Percentiles rank a stretch among this genome's conserved stretches.
phyloP scores from a whole-genome alignment of 2,888 invertebrate species.

The Strigamia crassipes region DNA sequence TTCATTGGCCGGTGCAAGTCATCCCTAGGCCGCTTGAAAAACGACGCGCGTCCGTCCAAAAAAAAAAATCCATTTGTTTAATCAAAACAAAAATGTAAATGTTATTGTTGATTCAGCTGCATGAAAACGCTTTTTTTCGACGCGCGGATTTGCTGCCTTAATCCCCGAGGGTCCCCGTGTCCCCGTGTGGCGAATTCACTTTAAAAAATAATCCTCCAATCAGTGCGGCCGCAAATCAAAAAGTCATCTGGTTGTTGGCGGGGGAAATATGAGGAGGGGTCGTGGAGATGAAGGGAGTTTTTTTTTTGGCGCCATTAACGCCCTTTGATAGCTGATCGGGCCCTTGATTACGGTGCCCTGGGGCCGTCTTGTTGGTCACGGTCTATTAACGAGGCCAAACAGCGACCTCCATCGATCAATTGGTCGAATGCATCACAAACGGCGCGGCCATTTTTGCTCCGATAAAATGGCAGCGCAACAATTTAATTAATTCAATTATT shows the following conservation, averaged over 20 bases:
- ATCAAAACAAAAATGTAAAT: not conserved
- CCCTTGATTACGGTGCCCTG: constrained; percentile 29
- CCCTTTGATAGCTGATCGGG: constrained; percentile 30
- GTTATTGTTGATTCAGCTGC: not conserved
- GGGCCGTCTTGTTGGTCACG: constrained; percentile 13
- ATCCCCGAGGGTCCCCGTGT: not conserved
- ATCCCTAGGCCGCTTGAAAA: no score
- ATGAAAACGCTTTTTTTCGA: not conserved
- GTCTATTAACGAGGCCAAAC: constrained; percentile 31
- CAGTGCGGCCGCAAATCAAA: constrained; percentile 15
- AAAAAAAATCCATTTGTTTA: no score
- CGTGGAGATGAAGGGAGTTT: not conserved
- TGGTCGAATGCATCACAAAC: not conserved
- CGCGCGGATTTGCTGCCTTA: not conserved
- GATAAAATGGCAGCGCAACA: not conserved
- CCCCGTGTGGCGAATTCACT: constrained; percentile 14
- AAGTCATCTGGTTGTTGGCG: constrained; percentile 26
- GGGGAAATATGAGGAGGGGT: constrained; percentile 17
- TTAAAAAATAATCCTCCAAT: constrained; percentile 31
- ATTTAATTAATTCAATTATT: not conserved
- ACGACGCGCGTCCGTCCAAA: no score
- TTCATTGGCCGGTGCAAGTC: no score
- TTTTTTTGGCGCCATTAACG: constrained; percentile 34
- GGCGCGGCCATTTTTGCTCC: not conserved
- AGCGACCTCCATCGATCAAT: constrained; percentile 30